A percentile compares a stretch with the other conserved stretches of the same genome.
Conservation (phyloP, 2,113 vertebrate genomes). For the Silurus asotus region DNA sequence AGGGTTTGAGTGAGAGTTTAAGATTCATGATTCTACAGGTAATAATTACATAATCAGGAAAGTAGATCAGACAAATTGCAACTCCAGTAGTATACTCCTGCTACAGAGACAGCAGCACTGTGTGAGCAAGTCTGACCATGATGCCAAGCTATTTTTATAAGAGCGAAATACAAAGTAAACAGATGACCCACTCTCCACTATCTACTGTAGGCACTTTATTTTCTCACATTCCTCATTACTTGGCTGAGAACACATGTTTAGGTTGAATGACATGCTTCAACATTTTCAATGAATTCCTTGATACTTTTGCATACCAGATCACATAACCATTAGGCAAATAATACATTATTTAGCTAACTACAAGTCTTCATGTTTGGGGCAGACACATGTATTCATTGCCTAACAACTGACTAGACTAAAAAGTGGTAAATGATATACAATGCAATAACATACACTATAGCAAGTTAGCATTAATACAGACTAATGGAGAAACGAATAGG, state of each 20-base stretch:
- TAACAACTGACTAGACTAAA: neutral
- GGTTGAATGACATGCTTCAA: neutral
- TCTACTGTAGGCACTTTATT: neutral
- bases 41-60: conserved; percentile 29
- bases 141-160: neutral
- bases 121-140: neutral
- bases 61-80: conserved; percentile 1
- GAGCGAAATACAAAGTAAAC: neutral
- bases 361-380: neutral
- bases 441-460: neutral
- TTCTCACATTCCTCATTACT: neutral
- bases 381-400: neutral
- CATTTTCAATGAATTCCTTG: neutral
- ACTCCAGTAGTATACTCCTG: neutral
- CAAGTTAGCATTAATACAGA: neutral
- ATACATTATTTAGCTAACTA: neutral
- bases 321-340: neutral
- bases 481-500: neutral
- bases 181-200: neutral
- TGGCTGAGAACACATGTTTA: neutral
- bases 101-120: neutral
- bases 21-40: conserved; percentile 3
- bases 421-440: neutral
- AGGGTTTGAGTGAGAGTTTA: neutral
- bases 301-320: neutral